phyloP scores from a whole-genome alignment of 2,797 vertebrate genomes.

The Myotis daubentonii region DNA sequence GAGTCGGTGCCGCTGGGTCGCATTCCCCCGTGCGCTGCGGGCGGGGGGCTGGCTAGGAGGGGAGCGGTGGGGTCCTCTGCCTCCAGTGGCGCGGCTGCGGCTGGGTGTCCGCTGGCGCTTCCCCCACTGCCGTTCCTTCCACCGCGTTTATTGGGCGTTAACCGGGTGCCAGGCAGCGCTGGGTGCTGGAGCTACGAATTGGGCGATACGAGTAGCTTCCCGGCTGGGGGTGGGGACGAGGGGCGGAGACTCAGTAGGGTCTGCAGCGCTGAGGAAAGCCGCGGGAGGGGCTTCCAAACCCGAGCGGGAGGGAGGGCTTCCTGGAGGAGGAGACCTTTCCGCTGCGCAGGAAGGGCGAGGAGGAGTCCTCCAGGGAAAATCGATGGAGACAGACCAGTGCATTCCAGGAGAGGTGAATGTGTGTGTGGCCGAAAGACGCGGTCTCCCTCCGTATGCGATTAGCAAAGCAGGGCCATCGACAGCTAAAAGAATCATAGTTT shows the following conservation, averaged over 20 bases:
- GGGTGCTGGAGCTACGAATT: not conserved
- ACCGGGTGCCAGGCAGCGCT: not conserved
- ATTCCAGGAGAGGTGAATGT: not conserved
- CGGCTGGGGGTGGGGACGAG: too few relatives aligned
- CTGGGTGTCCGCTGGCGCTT: not conserved
- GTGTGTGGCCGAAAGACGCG: not conserved
- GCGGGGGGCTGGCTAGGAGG: not conserved
- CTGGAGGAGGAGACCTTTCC: not conserved
- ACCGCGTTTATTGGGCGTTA: not conserved
- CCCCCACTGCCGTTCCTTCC: not conserved
- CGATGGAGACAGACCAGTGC: not conserved
- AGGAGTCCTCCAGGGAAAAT: not conserved
- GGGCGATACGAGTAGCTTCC: not conserved
- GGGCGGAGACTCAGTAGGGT: not conserved
- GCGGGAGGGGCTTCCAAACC: not conserved
- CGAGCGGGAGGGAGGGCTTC: not conserved
- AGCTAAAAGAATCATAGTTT: not conserved
- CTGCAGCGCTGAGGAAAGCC: not conserved
- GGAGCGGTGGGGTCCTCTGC: not conserved
- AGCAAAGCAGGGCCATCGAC: not conserved
- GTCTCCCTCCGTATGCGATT: not conserved
- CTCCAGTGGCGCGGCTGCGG: fast-evolving
- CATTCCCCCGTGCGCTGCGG: not conserved
- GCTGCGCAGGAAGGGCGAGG: not conserved
- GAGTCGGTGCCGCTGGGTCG: not conserved